Evolutionary conservation across 2,113 vertebrate species (phyloP).

Genomic region (Eulemur macaco): DNA sequence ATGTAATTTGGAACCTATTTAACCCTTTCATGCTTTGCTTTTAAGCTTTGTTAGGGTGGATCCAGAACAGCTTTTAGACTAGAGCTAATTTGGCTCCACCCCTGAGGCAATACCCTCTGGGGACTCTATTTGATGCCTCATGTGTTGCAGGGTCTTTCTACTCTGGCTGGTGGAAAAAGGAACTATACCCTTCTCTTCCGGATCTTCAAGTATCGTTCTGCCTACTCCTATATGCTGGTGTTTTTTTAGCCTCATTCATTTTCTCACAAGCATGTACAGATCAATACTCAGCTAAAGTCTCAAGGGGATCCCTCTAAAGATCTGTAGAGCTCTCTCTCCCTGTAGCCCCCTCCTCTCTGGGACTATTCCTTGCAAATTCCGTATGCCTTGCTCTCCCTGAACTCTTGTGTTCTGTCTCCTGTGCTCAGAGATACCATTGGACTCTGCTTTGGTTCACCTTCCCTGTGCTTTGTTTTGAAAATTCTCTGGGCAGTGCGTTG

Average conservation of each 20-base stretch:
- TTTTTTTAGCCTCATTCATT: background rate
- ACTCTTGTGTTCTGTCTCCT: background rate
- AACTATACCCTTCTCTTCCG: background rate
- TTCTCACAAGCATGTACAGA: background rate
- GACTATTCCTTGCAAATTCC: background rate
- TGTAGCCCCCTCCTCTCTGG: background rate
- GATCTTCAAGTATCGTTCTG: background rate
- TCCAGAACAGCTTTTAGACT: background rate
- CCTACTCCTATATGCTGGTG: too few relatives aligned
- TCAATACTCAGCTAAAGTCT: background rate
- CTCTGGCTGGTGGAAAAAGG: background rate
- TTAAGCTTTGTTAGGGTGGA: background rate
- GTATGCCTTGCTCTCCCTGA: background rate
- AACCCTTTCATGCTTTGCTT: background rate
- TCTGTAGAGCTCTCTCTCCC: background rate
- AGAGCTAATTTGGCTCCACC: background rate
- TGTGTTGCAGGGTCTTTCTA: background rate
- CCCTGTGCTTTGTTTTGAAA: background rate
- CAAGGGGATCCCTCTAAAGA: background rate
- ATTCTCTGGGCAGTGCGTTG: background rate
- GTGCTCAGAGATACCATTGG: background rate
- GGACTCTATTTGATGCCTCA: background rate
- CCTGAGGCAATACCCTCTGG: background rate
- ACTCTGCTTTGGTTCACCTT: background rate
- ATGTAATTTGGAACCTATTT: background rate